phyloP scores from a whole-genome alignment of 2,797 vertebrate genomes.

The Schizothorax lantsangensis region DNA sequence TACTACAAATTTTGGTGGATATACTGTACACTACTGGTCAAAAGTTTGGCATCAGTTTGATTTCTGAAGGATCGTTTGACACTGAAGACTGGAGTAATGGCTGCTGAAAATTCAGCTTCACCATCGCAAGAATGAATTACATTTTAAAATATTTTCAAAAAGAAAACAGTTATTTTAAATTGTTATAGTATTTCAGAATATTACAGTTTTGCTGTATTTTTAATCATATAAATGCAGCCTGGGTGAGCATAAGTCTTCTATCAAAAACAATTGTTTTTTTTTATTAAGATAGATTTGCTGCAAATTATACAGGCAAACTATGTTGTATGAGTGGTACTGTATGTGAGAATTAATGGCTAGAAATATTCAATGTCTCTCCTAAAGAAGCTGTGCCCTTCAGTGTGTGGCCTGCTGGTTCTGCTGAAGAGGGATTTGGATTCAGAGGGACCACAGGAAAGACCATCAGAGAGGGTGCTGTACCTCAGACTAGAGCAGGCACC shows the following conservation, averaged over 20 bases:
- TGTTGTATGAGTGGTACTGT: background rate
- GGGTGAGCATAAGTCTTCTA: background rate
- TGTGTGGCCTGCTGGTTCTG: slow-evolving; percentile 81
- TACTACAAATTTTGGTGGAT: background rate
- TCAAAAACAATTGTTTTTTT: background rate
- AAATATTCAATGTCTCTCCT: slow-evolving; percentile 65
- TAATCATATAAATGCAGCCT: background rate
- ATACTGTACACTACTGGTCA: background rate
- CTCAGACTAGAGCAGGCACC: slow-evolving; percentile 76
- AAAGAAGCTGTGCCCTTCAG: slow-evolving; percentile 65
- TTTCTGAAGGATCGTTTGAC: background rate
- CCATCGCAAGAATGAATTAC: background rate
- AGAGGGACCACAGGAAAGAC: slow-evolving; percentile 51
- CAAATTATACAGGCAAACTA: background rate
- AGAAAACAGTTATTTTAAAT: too few relatives aligned
- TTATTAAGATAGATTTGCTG: background rate
- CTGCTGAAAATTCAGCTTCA: background rate
- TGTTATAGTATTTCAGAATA: background rate
- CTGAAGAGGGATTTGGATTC: slow-evolving; percentile 71
- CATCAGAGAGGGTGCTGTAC: slow-evolving; percentile 77
- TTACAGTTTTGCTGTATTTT: background rate
- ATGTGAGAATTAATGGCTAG: slow-evolving; percentile 29
- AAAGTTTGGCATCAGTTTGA: background rate
- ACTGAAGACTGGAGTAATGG: background rate
- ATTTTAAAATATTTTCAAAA: too few relatives aligned